Base-by-base conservation (phyloP, 2,888 invertebrate genomes). In the Notodonta dromedarius region DNA sequence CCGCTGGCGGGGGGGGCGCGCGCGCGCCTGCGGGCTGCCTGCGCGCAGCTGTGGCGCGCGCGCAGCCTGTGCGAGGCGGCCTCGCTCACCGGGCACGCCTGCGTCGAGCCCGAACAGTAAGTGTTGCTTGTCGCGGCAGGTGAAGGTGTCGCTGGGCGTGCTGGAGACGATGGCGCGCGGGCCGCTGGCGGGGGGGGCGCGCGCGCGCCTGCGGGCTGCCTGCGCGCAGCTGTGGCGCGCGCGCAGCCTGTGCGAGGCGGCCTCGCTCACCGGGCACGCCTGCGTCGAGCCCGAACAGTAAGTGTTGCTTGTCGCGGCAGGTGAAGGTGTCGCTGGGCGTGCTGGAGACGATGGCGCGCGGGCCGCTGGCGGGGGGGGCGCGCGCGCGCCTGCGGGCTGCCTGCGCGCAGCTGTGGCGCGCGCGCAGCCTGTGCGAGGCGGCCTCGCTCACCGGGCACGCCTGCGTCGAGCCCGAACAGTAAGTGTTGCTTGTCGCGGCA, bases 21-120 rank as follows among this genome's bases (percentile, higher is more conserved):
- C 51, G 93, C 94, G 5, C 96, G 97, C 66, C 91, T 99, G 65
- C 95, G 96, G 59, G 94, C 95, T 13, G 96, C 97, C 61, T 98
- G 98, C 87, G 95, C 95, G 61, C 94, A 95, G 60, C 94, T 96
- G 76, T 99, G 99, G 98, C 95, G 96, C 78, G 94, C 95, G 78
- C 97, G 98, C 71, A 97, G 97, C 76, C 96, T 98, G 86, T 99
- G 99, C 89, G 99, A 99, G 89, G 96, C 96, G 54, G 93, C 96
- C 51, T 98, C 98, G 66, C 94, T 99, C 71, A 98, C 98, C 7
- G 96, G 96, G 0, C 96, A 97, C 90, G 96, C 96, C 51, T 98
- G 98, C 85, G 95, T 96, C 24, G 95, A 97, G 83, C 96, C 97
- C 2, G 95, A 96, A 66, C 97, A 97, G 94, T 94, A 48, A 8